phyloP scores from a whole-genome alignment of 2,113 vertebrate genomes.

The Halcyon senegalensis region DNA sequence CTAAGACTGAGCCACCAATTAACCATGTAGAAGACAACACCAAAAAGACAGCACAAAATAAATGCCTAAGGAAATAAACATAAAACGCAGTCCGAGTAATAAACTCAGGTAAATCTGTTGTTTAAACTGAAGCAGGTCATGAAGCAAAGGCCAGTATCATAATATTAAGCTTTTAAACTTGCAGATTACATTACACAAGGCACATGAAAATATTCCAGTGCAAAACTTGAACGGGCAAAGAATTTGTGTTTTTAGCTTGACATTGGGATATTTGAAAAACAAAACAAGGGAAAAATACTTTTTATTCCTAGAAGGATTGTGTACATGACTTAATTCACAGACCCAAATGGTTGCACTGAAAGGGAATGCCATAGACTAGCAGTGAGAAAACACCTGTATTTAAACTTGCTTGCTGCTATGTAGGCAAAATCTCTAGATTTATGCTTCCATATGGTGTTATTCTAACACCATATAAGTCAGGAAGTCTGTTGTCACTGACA shows the following conservation, averaged over 20 bases:
- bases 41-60: not conserved
- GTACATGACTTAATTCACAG: not conserved
- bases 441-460: not conserved
- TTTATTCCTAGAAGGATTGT: not conserved
- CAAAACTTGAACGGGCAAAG: not conserved
- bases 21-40: not conserved
- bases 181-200: not conserved
- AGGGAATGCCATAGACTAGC: not conserved
- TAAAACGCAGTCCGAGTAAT: not conserved
- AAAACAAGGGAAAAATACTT: not conserved
- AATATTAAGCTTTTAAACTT: not conserved
- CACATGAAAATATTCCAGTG: not conserved
- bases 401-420: not conserved
- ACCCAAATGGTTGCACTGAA: not conserved
- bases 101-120: not conserved
- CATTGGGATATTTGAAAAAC: too few species aligned
- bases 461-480: slow-evolving; percentile 8
- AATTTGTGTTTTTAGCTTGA: not conserved
- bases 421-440: slow-evolving; percentile 9
- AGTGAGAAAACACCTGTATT: not conserved
- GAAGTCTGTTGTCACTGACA: slow-evolving; percentile 16
- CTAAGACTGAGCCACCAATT: not conserved
- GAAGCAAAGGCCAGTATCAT: not conserved
- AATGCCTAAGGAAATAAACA: not conserved
- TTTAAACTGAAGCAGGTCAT: not conserved